phyloP scores from a whole-genome alignment of 2,113 vertebrate genomes.

The Calyptomena viridis region DNA sequence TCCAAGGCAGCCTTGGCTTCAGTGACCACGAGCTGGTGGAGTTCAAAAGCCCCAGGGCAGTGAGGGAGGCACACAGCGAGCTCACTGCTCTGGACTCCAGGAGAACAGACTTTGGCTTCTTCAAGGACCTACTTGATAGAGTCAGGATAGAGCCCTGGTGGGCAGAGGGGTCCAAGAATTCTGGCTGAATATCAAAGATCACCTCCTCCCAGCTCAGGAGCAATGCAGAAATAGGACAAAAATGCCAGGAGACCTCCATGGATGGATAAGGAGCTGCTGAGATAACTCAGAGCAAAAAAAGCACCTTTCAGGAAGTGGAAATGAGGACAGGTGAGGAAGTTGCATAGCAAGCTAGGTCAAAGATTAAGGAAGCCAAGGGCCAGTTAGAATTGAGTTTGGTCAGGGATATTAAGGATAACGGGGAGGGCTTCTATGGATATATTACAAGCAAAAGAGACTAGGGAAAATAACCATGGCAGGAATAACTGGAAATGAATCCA shows the following conservation, averaged over 20 bases:
- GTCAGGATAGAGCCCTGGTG: background rate
- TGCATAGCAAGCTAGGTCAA: background rate
- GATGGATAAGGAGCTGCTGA: background rate
- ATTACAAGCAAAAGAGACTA: background rate
- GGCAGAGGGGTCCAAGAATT: background rate
- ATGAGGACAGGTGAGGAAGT: background rate
- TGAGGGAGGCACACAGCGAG: background rate
- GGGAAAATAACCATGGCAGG: background rate
- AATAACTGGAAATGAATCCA: background rate
- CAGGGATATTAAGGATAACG: background rate
- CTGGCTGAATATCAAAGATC: background rate
- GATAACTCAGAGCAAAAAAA: background rate
- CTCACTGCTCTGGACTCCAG: background rate
- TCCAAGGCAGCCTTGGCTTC: background rate
- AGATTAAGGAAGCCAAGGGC: too few species aligned
- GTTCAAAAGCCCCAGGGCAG: background rate
- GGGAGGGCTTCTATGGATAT: background rate
- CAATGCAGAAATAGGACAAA: background rate
- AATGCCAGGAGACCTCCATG: background rate
- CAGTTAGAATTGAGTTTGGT: too few species aligned
- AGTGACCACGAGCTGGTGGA: background rate
- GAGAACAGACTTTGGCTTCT: background rate
- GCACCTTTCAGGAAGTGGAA: background rate
- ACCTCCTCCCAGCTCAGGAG: background rate
- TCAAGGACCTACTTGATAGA: background rate